phyloP scores from a whole-genome alignment of 1,140 invertebrate genomes.

The Aphidius ervi region DNA sequence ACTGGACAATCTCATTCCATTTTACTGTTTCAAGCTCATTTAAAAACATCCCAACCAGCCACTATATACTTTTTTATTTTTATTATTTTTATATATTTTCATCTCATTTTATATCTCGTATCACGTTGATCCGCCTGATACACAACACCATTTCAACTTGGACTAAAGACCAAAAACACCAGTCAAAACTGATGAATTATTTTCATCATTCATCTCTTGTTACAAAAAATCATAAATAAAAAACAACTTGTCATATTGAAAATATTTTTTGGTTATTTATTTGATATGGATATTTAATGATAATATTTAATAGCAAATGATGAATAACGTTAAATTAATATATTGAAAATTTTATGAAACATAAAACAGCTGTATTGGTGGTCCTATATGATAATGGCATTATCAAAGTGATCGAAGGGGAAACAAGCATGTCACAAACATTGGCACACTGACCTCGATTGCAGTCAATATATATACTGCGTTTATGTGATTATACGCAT shows the following conservation, averaged over 20 bases:
- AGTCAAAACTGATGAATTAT: conserved; percentile 48
- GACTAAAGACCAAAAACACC: conserved; percentile 47
- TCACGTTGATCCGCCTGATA: conserved; percentile 28
- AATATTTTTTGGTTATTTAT: no score
- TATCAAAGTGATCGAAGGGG: conserved; percentile 27
- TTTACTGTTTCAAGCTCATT: conserved; percentile 27
- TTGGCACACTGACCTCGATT: conserved; percentile 40
- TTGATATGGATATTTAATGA: no score
- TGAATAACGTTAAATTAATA: no score
- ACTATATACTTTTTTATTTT: no score
- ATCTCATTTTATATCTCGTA: no score
- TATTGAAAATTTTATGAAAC: not conserved
- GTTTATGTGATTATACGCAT: conserved; percentile 14
- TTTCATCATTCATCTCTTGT: conserved; percentile 31
- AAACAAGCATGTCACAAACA: conserved; percentile 11
- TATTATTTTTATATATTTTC: no score
- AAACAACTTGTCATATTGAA: no score
- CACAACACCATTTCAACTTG: conserved; percentile 39
- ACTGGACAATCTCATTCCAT: conserved; percentile 47
- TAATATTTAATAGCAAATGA: no score
- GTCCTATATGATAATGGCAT: conserved; percentile 27
- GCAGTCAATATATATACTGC: no score
- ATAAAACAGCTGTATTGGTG: conserved; percentile 11
- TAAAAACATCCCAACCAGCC: conserved; percentile 14
- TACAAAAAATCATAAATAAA: no score